Evolutionary conservation across 2,113 vertebrate genomes (phyloP).

Genomic region (Monarcha castaneiventris): DNA sequence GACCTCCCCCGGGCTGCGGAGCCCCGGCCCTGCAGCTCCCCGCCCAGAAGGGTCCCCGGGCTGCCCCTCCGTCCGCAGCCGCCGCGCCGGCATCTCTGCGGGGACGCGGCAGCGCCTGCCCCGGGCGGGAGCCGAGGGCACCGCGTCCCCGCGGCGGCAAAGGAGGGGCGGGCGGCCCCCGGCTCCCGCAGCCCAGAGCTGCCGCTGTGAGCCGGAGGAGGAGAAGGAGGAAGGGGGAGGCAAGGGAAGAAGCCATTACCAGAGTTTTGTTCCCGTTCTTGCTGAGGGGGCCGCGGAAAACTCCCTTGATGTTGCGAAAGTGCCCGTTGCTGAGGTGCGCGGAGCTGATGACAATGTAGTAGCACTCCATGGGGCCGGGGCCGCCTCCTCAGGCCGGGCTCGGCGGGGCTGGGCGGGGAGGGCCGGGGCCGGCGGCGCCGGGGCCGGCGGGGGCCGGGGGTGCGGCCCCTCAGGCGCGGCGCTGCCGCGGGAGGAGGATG

Average conservation of each 20-base stretch:
- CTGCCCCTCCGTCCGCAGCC: background rate
- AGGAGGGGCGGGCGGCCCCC: background rate
- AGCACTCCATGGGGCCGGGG: conserved; percentile 90
- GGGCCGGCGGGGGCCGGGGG: too few relatives aligned
- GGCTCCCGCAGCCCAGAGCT: background rate
- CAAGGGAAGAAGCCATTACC: conserved; percentile 74
- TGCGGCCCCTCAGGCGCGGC: too few relatives aligned
- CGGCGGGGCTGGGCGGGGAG: too few relatives aligned
- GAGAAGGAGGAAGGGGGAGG: background rate
- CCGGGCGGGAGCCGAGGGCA: background rate
- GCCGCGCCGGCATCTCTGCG: background rate
- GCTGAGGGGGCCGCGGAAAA: conserved; percentile 94
- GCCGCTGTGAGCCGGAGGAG: background rate
- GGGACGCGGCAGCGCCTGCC: background rate
- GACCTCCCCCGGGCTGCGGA: background rate
- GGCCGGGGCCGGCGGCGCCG: too few relatives aligned
- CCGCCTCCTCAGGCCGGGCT: conserved; percentile 33
- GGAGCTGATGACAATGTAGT: conserved; percentile 98
- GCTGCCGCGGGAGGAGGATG: background rate
- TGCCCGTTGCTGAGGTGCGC: conserved; percentile 95
- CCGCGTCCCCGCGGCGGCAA: background rate
- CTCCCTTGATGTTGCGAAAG: conserved; percentile 98
- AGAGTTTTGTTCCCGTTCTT: conserved; percentile 83
- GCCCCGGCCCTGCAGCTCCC: background rate
- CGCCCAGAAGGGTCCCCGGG: background rate